Conservation (phyloP, 2,888 invertebrate species). For the Eilema depressum region DNA sequence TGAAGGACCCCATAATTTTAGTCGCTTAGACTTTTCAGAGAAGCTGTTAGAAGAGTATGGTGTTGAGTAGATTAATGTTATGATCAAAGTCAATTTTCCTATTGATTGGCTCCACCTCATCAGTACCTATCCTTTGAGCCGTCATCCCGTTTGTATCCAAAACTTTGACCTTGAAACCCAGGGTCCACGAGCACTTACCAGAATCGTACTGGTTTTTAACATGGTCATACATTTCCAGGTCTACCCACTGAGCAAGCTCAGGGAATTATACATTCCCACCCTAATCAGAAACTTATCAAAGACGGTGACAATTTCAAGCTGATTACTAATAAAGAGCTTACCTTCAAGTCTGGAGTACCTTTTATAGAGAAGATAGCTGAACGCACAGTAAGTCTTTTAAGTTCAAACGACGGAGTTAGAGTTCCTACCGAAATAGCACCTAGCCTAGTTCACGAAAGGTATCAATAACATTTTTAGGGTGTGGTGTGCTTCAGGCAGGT, state of each 20-base stretch:
- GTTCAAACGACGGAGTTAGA: too few relatives aligned
- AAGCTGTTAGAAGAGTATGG: too few relatives aligned
- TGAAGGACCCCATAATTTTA: too few relatives aligned
- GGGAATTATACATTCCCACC: slow-evolving; percentile 37
- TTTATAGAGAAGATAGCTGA: slow-evolving; percentile 50
- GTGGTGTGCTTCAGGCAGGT: too few relatives aligned
- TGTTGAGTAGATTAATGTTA: too few relatives aligned
- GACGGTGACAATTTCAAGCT: slow-evolving; percentile 57
- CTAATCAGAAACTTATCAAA: slow-evolving; percentile 49
- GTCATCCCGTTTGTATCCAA: too few relatives aligned
- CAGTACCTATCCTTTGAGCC: not conserved
- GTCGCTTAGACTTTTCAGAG: too few relatives aligned
- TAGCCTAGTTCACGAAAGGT: too few relatives aligned
- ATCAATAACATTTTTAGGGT: too few relatives aligned
- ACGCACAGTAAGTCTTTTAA: slow-evolving; percentile 22
- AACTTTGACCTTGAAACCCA: not conserved
- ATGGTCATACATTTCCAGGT: slow-evolving; percentile 38
- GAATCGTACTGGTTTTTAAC: not conserved
- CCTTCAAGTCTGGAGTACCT: slow-evolving; percentile 58
- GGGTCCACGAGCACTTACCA: not conserved
- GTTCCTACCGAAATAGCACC: too few relatives aligned
- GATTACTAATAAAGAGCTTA: slow-evolving; percentile 38
- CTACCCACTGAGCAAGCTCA: slow-evolving; percentile 49
- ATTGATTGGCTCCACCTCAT: too few relatives aligned
- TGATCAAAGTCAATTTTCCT: too few relatives aligned